Evolutionary conservation across 2,113 vertebrate genomes (phyloP).

Genomic region (Jacana jacana): DNA sequence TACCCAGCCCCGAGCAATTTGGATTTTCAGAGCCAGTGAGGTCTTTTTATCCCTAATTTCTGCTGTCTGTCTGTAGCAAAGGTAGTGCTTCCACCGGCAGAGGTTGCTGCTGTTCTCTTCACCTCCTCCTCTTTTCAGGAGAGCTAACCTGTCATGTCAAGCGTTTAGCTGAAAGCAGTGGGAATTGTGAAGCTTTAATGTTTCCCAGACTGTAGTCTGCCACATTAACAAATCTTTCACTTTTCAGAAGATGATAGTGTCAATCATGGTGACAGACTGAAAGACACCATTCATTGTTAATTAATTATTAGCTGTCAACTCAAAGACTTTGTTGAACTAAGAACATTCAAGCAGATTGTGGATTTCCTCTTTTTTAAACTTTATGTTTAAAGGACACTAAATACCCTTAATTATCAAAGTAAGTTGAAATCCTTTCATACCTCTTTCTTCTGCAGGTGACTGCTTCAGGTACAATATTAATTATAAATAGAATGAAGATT

Average conservation of each 20-base stretch:
- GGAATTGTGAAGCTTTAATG: slow-evolving; percentile 70
- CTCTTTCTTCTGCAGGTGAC: slow-evolving; percentile 46
- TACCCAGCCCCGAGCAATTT: neutral
- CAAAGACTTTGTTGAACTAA: slow-evolving; percentile 66
- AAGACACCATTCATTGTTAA: slow-evolving; percentile 76
- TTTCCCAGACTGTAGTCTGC: slow-evolving; percentile 72
- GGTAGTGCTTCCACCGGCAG: neutral
- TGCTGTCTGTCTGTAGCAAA: neutral
- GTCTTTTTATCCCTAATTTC: neutral
- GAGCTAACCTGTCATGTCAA: slow-evolving; percentile 66
- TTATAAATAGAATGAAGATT: slow-evolving; percentile 43
- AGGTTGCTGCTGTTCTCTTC: slow-evolving; percentile 42
- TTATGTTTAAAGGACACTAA: slow-evolving; percentile 70
- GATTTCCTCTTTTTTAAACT: slow-evolving; percentile 69
- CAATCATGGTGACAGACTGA: slow-evolving; percentile 70
- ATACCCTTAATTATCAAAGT: slow-evolving; percentile 71
- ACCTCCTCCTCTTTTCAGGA: neutral
- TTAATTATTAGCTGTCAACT: slow-evolving; percentile 80
- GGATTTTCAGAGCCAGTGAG: neutral
- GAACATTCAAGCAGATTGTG: slow-evolving; percentile 64
- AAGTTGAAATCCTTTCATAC: slow-evolving; percentile 53
- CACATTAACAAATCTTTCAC: slow-evolving; percentile 71
- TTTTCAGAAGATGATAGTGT: slow-evolving; percentile 72
- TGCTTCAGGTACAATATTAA: slow-evolving; percentile 64
- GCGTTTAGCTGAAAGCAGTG: slow-evolving; percentile 58